Percentiles rank a stretch among this genome's conserved stretches.
These are phyloP conservation scores for Psilanteris sp. DNA, from an alignment of 1,140 invertebrate species.

Conservation along the genomic window DNA sequence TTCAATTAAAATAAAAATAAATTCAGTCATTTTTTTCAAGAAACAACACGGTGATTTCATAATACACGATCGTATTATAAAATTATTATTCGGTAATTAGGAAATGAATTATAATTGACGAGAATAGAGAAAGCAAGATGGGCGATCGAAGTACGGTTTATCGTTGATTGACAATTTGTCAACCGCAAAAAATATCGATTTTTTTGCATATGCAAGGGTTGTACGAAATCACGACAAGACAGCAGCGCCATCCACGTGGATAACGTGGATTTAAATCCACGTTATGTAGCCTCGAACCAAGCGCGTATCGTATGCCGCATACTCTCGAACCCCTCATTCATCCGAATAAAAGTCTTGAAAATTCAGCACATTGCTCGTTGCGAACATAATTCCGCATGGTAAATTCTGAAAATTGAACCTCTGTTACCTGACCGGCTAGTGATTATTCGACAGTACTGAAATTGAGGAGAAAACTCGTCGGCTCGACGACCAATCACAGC, in stretches of 20 bases:
- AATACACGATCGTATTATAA: too few relatives aligned
- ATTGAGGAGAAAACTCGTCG: neutral
- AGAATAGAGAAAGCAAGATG: too few relatives aligned
- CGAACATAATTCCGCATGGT: neutral
- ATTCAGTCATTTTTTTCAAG: too few relatives aligned
- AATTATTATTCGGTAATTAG: too few relatives aligned
- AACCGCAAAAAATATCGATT: slow-evolving; percentile 61
- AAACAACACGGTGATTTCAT: too few relatives aligned
- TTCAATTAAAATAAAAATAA: too few relatives aligned
- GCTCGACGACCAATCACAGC: slow-evolving; percentile 79
- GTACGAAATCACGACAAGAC: slow-evolving; percentile 24
- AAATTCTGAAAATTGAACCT: neutral
- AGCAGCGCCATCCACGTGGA: slow-evolving; percentile 55
- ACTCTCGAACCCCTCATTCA: slow-evolving; percentile 83
- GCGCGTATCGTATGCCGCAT: slow-evolving; percentile 62
- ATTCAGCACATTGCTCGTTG: neutral
- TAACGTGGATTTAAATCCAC: slow-evolving; percentile 71
- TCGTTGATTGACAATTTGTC: slow-evolving; percentile 34
- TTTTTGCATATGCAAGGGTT: slow-evolving; percentile 19
- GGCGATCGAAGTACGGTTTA: slow-evolving; percentile 18
- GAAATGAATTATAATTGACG: too few relatives aligned
- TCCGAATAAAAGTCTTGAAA: neutral
- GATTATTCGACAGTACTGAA: too few relatives aligned
- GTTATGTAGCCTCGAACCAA: slow-evolving; percentile 76
- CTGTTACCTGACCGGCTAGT: too few relatives aligned